phyloP scores from a whole-genome alignment of 30 jellyfish, hydroid and myxozoan species.

The Turritopsis dohrnii region DNA sequence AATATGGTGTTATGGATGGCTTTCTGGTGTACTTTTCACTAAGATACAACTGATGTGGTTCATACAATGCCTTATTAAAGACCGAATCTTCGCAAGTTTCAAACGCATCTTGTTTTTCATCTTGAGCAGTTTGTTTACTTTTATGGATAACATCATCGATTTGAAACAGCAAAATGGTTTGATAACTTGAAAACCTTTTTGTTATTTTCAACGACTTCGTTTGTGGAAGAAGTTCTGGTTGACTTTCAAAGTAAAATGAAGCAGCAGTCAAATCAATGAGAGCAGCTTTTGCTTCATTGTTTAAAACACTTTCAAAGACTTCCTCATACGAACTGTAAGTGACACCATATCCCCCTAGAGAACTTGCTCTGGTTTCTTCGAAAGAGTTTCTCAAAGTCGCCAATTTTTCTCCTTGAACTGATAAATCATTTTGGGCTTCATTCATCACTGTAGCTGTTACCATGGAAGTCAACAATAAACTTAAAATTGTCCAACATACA shows the following conservation, averaged over 20 bases:
- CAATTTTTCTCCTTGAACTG: not conserved
- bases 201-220: no score
- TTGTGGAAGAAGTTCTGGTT: no score
- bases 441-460: not conserved
- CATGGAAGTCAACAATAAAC: not conserved
- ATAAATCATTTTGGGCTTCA: not conserved
- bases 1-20: not conserved
- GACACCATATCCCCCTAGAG: not conserved
- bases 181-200: no score
- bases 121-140: no score
- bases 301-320: no score
- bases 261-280: no score
- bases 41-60: not conserved
- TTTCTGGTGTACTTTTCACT: not conserved
- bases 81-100: not conserved
- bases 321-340: not conserved
- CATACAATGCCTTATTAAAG: not conserved
- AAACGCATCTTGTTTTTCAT: no score
- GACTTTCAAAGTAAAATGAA: no score
- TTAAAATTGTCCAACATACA: not conserved
- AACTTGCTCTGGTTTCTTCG: not conserved
- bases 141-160: no score
- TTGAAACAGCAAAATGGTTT: no score
- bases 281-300: no score
- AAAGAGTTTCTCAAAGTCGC: not conserved